These are phyloP conservation scores for Troides helena DNA, from an alignment of 2,888 invertebrate genomes.

Conservation along the genomic window DNA sequence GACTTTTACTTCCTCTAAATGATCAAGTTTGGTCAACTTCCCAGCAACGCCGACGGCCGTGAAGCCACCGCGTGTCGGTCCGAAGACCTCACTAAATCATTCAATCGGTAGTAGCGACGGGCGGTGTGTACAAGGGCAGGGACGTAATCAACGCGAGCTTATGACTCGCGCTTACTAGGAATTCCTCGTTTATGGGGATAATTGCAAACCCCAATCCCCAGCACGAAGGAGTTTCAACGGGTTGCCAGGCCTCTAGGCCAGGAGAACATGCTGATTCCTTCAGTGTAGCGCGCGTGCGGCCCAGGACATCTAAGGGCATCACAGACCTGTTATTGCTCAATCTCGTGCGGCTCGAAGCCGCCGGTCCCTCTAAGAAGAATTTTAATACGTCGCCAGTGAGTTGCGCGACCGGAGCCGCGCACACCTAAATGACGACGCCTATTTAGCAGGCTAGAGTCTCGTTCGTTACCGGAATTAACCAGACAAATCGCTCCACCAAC, in stretches of 20 bases:
- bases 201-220: no score
- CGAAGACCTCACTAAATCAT: slow-evolving; percentile 81
- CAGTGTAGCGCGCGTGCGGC: slow-evolving; percentile 82
- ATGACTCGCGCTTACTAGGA: no score
- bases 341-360: slow-evolving; percentile 70
- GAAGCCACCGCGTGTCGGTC: slow-evolving; percentile 66
- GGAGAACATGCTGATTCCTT: slow-evolving; percentile 73
- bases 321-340: slow-evolving; percentile 84
- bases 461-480: no score
- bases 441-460: slow-evolving; percentile 82
- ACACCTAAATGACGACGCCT: slow-evolving; percentile 55
- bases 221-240: no score
- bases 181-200: no score
- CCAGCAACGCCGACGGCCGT: slow-evolving; percentile 68
- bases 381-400: slow-evolving; percentile 48
- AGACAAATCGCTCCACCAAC: no score
- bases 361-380: slow-evolving; percentile 31
- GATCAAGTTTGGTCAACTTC: slow-evolving; percentile 51
- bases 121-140: slow-evolving; percentile 81
- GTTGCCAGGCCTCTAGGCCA: no score
- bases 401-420: slow-evolving; percentile 41
- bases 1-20: no score
- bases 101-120: slow-evolving; percentile 86
- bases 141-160: no score
- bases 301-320: slow-evolving; percentile 83